These are phyloP conservation scores for Perognathus longimembris DNA, from an alignment of 2,113 vertebrate species.

Conservation along the genomic window DNA sequence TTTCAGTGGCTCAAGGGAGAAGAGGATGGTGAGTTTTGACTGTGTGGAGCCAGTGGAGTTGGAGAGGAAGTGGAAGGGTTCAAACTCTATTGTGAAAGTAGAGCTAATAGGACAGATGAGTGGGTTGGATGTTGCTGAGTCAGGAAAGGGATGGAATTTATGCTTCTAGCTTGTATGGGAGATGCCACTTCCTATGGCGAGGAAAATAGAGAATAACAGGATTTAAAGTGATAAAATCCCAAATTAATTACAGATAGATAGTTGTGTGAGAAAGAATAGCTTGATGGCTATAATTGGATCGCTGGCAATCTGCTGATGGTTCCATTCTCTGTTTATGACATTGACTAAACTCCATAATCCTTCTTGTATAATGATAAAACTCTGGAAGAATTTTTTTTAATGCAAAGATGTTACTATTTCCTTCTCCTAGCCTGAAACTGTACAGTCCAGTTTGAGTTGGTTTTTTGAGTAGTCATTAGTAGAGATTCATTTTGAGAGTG, in stretches of 20 bases:
- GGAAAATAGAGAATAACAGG: not conserved
- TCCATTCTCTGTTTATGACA: not conserved
- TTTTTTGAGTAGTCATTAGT: not conserved
- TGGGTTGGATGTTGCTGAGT: not conserved
- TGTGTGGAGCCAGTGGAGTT: not conserved
- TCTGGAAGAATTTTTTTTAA: too few species aligned
- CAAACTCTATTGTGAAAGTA: constrained; percentile 25
- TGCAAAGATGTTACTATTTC: not conserved
- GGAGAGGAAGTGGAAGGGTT: not conserved
- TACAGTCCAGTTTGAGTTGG: not conserved
- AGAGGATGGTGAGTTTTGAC: not conserved
- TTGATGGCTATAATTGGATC: not conserved
- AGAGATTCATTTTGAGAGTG: not conserved
- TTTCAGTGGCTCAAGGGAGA: not conserved
- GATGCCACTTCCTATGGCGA: not conserved
- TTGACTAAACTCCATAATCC: not conserved
- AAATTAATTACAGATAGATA: not conserved
- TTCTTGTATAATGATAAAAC: not conserved
- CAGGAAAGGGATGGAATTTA: not conserved
- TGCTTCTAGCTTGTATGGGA: not conserved
- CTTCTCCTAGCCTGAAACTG: not conserved
- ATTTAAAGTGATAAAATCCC: not conserved
- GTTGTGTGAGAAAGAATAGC: not conserved
- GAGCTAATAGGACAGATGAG: not conserved
- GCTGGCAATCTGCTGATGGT: not conserved